Evolutionary conservation across 2,888 invertebrate species (phyloP), one percentile per base, ranked within the genome.

Genomic region (Tiliacea citrago): DNA sequence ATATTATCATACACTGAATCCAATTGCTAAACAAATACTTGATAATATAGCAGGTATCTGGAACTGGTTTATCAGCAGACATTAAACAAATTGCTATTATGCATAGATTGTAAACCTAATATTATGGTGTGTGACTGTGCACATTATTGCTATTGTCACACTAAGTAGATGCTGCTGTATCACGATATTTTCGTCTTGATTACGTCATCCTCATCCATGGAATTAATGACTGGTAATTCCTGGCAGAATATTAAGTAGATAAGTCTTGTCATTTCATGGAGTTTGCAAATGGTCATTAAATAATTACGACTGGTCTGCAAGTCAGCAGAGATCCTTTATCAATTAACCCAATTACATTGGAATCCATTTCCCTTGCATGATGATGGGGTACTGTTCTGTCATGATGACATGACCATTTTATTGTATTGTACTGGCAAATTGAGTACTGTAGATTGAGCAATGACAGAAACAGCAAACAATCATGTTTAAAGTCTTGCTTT

Each of bases 1-100:
- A 49, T 67, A 61, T 61, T 67, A 39, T 29, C 61, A 68, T 49
- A 66, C 6, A 42, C n/a, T 68, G 18, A 24, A 62, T 55, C 18
- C 21, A 69, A 68, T 78, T 16, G 29, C 53, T 62, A 57, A 51
- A 35, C 42, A 68, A 77, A 77, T 42, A 62, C 42, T 57, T 42
- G 35, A 62, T 61, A 77, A 49, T 76, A 29, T 35, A 24, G 8
- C 29, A 61, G 18, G 13, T 47, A 55, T n/a, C 35, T 61, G 1
- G 35, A 42, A 45, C 65, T 45, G 18, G 60, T 63, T 75, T 76
- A 75, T 61, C 74, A 47, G 61, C 47, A 16, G 39, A 49, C 24
- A 39, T 47, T 55, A 75, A 29, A 75, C 39, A 42, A 62, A 42
- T 77, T 55, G 21, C 53, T 42, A 49, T 42, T 55, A 49, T 62